Evolutionary conservation across 2,113 vertebrate species (phyloP), one percentile per base, ranked within the genome.

Genomic region (Ramphastos sulfuratus): DNA sequence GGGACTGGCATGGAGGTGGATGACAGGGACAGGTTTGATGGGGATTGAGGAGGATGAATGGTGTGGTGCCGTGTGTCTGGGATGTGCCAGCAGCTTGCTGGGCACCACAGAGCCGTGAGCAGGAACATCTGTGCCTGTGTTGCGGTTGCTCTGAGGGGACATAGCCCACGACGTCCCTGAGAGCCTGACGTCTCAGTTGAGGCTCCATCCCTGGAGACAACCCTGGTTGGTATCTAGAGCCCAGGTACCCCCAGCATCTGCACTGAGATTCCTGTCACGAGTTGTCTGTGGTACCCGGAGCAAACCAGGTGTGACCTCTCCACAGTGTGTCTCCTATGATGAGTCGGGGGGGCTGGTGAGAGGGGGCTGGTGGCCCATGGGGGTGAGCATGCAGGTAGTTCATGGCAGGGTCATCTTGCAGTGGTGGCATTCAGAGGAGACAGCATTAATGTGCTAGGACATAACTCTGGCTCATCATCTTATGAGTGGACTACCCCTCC

Each of bases 21-120:
- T 4, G 50, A 30, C 1, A 4, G 6, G 9, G 19, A 7, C 42
- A 7, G 42, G 15, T 50, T 35, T 15, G 30, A 21, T 1, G 4
- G 63, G 52, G 39, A 28, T 44, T 1, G 5, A 24, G 54, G 20
- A 59, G 23, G 9, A 59, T 0, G 3, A 54, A 66, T 64, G 75
- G 5, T 52, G 19, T 3, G 5, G 42, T 0, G 2, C n/a, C 4
- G 1, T 24, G 31, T 20, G 44, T 2, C 1, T 0, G 0, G n/a
- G n/a, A 48, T 24, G 10, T 58, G 70, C 28, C 78, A 25, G 39
- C 44, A 24, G 33, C 39, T 27, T 3, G 2, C 56, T 12, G 6
- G 21, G 27, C 27, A 48, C 46, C 15, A 1, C 3, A 15, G 54
- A 15, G 30, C 42, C 2, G 0, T 20, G 37, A 50, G 20, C 1